Conservation (phyloP, 2,797 vertebrate species). For the Eutrigla gurnardus region DNA sequence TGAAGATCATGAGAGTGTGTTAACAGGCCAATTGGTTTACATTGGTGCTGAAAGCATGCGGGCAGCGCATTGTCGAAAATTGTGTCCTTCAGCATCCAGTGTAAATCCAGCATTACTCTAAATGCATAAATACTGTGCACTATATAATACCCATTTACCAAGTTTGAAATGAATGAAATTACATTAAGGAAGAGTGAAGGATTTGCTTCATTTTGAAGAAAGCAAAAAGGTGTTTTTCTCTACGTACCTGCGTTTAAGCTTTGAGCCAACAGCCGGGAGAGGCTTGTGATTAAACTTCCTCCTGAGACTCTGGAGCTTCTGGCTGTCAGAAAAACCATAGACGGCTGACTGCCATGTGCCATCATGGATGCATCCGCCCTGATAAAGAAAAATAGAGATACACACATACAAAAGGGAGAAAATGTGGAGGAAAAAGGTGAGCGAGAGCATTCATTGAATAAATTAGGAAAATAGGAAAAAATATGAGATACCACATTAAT, state of each 20-base stretch:
- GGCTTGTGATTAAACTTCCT: conserved; percentile 88
- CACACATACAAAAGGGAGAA: neutral
- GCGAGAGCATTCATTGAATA: neutral
- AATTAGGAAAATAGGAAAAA: neutral
- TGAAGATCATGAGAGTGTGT: too few species aligned
- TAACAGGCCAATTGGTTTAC: too few species aligned
- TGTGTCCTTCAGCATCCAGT: too few species aligned
- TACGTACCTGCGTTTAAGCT: conserved; percentile 90
- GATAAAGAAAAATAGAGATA: neutral
- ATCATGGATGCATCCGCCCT: conserved; percentile 91
- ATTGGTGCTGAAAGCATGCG: too few species aligned
- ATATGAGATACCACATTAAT: neutral
- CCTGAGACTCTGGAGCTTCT: conserved; percentile 86
- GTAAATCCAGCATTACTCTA: neutral
- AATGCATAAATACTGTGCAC: neutral
- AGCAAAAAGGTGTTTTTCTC: neutral
- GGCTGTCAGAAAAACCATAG: conserved; percentile 88
- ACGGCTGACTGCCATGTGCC: conserved; percentile 97
- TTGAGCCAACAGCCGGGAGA: conserved; percentile 88
- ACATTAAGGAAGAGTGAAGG: neutral
- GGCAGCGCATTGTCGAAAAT: too few species aligned
- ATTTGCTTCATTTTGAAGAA: neutral
- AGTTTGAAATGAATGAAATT: neutral
- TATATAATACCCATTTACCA: neutral
- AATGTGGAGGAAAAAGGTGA: neutral